Evolutionary conservation across 2,113 vertebrate species (phyloP).

Genomic region (Otocyon megalotis): DNA sequence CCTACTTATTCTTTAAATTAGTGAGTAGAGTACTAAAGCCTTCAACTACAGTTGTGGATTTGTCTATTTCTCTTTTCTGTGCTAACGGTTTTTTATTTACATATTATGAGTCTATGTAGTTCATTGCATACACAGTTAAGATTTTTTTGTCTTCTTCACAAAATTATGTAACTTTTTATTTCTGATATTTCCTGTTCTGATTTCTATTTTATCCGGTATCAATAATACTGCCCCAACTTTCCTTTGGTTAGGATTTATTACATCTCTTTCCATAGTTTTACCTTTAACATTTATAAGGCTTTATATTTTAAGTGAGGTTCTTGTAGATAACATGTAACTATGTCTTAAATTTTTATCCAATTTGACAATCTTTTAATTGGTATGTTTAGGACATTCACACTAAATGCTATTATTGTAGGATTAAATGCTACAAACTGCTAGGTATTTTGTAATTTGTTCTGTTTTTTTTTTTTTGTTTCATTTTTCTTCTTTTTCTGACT

Average conservation of each 20-base stretch:
- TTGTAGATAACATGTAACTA: neutral
- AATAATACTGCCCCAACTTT: neutral
- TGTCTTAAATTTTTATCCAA: neutral
- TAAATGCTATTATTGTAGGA: neutral
- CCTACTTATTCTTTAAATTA: constrained; percentile 30
- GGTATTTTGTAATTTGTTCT: neutral
- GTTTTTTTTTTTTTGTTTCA: neutral
- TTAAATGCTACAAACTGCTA: neutral
- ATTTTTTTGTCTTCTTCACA: neutral
- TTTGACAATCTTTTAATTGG: neutral
- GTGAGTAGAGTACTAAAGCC: neutral
- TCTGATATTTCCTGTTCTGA: neutral
- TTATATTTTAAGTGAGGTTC: neutral
- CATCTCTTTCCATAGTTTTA: neutral
- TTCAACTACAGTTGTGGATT: neutral
- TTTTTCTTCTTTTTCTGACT: neutral
- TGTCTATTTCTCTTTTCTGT: neutral
- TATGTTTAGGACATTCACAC: neutral
- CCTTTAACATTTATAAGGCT: neutral
- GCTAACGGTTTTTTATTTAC: neutral
- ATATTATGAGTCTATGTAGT: neutral
- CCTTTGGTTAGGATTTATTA: neutral
- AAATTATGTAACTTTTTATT: constrained; percentile 16
- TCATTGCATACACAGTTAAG: neutral
- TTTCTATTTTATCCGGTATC: neutral